Evolutionary conservation across 30 jellyfish, hydroid and myxozoan genomes (phyloP), one percentile per base, ranked within the genome.

Genomic region (Aurelia aurita complex sp. Pacific): DNA sequence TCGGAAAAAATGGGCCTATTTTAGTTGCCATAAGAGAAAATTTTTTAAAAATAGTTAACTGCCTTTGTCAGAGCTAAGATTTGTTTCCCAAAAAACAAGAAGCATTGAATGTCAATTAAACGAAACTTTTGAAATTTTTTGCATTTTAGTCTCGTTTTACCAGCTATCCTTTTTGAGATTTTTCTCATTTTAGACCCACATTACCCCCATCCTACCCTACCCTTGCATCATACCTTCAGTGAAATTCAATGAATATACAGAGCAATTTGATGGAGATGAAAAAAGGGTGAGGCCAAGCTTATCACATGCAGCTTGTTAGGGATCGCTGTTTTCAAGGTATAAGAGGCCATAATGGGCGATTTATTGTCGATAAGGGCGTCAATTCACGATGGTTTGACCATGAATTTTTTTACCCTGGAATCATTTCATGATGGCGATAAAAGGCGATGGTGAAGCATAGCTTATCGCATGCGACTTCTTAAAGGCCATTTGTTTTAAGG

Each of bases 341-440:
- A 23, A 23, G 64, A 9, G 52, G 9, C 52, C 52, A 40, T 9
- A 40, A 1, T 3, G 70, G 52, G 52, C 52, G 52, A 40, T 3
- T 55, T 55, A 55, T 55, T 55, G 67, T 55, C 16, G 17, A 55
- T 11, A 55, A 23, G 29, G 29, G 98, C 18, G 98, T 92, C 11
- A 62, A 87, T 11, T 95, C 98, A 66, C 98, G 88, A 69, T 92
- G 97, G 97, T 74, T 77, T 15, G 74, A 73, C 59, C 95, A 97
- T 10, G 91, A 93, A 67, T 79, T 78, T 19, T 73, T 93, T 2
- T 93, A 88, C 64, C 98, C 98, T 4, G 98, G 98, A 13, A 89
- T 93, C 36, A 88, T 93, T 85, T 65, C 96, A 93, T 70, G 98
- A 93, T 80, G 98, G 98, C 42, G 98, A 93, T 67, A 67, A 75